Conservation (phyloP, 2,113 vertebrate genomes). For the Sinocyclocheilus grahami region DNA sequence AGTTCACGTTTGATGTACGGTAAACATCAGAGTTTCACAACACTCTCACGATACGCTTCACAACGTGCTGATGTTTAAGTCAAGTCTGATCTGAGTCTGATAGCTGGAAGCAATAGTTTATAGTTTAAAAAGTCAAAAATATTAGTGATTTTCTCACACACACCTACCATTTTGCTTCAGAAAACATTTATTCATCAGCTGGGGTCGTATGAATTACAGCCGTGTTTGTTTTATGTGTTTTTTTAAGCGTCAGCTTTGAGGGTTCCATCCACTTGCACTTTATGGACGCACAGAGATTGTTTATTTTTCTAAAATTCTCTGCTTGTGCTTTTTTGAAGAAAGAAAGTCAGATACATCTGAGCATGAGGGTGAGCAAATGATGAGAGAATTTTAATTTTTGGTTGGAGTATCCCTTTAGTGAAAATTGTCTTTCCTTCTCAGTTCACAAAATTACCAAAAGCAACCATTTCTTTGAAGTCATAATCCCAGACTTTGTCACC, state of each 20-base stretch:
- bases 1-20: too few relatives aligned
- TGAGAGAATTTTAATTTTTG: not conserved
- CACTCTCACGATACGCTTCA: too few relatives aligned
- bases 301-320: too few relatives aligned
- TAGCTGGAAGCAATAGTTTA: not conserved
- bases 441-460: not conserved
- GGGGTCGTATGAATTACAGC: not conserved
- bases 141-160: not conserved
- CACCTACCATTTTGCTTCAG: not conserved
- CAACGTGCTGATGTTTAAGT: too few relatives aligned
- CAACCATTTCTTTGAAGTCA: not conserved
- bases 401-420: not conserved
- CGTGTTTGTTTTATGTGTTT: not conserved
- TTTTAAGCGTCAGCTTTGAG: not conserved
- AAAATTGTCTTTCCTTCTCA: not conserved
- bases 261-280: too few relatives aligned
- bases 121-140: not conserved
- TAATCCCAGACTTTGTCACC: constrained; percentile 1
- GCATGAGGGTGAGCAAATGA: not conserved
- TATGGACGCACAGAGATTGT: too few relatives aligned
- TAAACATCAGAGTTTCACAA: too few relatives aligned
- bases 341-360: not conserved
- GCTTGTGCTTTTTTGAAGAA: too few relatives aligned
- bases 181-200: not conserved
- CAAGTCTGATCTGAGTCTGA: not conserved